A percentile compares a stretch with the other conserved stretches of the same genome.
phyloP scores from a whole-genome alignment of 2,888 invertebrate genomes.

The Leucania comma region DNA sequence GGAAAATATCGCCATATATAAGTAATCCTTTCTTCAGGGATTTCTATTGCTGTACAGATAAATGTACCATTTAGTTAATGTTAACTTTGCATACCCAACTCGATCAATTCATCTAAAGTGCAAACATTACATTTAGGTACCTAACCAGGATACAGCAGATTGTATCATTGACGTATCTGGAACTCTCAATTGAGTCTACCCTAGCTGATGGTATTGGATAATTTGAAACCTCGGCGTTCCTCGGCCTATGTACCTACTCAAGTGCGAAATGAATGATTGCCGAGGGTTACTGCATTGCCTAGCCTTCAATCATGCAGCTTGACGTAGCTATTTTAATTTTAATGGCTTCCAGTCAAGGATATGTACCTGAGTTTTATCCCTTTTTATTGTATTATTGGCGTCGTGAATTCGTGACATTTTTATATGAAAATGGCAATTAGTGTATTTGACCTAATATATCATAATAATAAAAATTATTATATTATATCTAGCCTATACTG shows the following conservation, averaged over 20 bases:
- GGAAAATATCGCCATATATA: no score
- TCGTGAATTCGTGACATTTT: no score
- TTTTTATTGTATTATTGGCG: no score
- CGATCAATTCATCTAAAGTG: constrained; percentile 16
- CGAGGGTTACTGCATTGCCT: background rate
- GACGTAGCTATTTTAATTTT: background rate
- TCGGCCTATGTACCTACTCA: constrained; percentile 27
- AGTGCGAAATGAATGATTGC: constrained; percentile 31
- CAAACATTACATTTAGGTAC: constrained; percentile 4
- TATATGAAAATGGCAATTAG: no score
- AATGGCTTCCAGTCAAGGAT: constrained; percentile 1
- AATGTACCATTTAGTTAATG: background rate
- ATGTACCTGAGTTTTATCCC: background rate
- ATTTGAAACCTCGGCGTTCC: constrained; percentile 53
- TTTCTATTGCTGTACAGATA: no score
- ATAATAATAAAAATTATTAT: no score
- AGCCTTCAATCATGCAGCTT: constrained; percentile 3
- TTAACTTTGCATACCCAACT: background rate
- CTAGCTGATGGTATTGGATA: constrained; percentile 70
- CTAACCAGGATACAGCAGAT: constrained; percentile 63
- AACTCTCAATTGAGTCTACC: constrained; percentile 55
- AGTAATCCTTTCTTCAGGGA: no score
- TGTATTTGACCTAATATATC: no score
- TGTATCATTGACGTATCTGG: constrained; percentile 46
- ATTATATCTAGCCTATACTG: no score